Base-by-base conservation (phyloP, 2,797 vertebrate genomes). In the Aulostomus chinensis region DNA sequence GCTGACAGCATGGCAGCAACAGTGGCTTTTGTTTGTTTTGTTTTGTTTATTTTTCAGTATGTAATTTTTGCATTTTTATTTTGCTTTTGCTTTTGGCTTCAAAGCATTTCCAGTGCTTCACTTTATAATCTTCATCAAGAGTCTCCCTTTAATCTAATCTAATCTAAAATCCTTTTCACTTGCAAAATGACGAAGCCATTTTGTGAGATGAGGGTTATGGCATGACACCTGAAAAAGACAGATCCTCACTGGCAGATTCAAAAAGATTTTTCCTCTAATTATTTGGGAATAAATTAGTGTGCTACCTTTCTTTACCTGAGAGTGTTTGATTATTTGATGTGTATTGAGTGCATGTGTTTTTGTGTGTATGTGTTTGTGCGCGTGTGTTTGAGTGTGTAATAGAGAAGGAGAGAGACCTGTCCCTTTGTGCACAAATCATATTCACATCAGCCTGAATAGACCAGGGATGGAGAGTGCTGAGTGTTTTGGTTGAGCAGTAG, bases 291-390 rank as follows among this genome's bases (percentile, higher is more conserved):
- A 53, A 56, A 35, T 28, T 29, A 21, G 50, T 1, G 2, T 33
- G 45, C 17, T 61, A 48, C 40, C 30, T 65, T 66, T 67, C 51
- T 7, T n/a, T 8, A 40, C 29, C 37, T 34, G 32, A 53, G 25
- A 63, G 21, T 45, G 53, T 60, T 54, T 18, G 21, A 64, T 59
- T 59, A 62, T 59, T 68, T 62, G 39, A 64, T 52, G 17, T 18
- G 29, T 58, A 65, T 64, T 56, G 48, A 62, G 22, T 51, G 30
- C 29, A 9, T 10, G 26, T 17, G 29, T 33, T 43, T 40, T 10
- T 36, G 2, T 14, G 22, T n/a, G n/a, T n/a, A n/a, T n/a, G n/a
- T n/a, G n/a, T n/a, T n/a, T n/a, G n/a, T n/a, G n/a, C n/a, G n/a
- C n/a, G n/a, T n/a, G n/a, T n/a, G n/a, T n/a, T n/a, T n/a, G n/a